Percentiles rank a stretch among this genome's conserved stretches.
Conservation (phyloP, 2,888 invertebrate species). For the Diabrotica balteata region DNA sequence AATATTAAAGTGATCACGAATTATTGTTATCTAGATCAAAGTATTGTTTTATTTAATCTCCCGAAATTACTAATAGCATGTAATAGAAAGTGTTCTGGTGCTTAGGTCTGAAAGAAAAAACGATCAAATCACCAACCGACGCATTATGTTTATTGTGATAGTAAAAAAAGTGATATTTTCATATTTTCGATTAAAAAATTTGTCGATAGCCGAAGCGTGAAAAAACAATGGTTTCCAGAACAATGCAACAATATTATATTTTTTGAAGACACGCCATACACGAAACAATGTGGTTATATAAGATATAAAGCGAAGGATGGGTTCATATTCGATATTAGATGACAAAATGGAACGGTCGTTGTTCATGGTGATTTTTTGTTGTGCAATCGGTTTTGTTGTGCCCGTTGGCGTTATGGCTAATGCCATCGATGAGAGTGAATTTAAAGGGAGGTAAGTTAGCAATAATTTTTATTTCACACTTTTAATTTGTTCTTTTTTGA, state of each 20-base stretch:
- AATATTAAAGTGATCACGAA: constrained; percentile 1
- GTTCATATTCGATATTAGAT: background rate
- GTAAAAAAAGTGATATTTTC: background rate
- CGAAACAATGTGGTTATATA: constrained; percentile 2
- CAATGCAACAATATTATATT: constrained; percentile 12
- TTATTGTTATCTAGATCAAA: background rate
- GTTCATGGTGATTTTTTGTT: background rate
- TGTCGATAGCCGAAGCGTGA: constrained; percentile 20
- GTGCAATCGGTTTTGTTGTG: background rate
- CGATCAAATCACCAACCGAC: constrained; percentile 7
- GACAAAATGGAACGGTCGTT: background rate
- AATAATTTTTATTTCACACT: too few species aligned
- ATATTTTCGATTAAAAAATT: constrained; percentile 11
- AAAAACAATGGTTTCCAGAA: constrained; percentile 12
- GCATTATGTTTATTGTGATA: background rate
- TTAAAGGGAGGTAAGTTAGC: constrained; percentile 1
- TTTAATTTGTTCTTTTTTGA: too few species aligned
- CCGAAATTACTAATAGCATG: background rate
- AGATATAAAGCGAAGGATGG: background rate
- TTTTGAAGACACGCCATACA: background rate
- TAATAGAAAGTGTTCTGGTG: constrained; percentile 15
- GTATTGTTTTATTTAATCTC: background rate
- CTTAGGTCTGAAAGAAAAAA: constrained; percentile 10
- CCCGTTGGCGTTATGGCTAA: constrained; percentile 1
- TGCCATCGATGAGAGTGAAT: constrained; percentile 1